Evolutionary conservation across 1,140 invertebrate species (phyloP), one percentile per base, ranked within the genome.

Genomic region (Hypothenemus hampei): DNA sequence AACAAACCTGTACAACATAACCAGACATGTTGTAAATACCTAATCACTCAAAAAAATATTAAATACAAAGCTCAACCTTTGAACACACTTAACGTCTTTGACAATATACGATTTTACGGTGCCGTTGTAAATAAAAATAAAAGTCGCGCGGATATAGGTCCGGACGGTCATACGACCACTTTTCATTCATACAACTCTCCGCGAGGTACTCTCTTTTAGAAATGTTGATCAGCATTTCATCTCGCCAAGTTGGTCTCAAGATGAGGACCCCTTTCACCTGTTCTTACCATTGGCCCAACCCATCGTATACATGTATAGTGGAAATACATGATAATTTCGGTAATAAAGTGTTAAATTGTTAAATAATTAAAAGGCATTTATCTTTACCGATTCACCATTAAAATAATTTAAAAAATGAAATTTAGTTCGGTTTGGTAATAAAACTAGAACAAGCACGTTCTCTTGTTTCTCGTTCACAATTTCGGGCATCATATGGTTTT

Each of bases 191-290:
- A 58, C 31, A 44, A 58, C 55, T 61, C 46, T 51, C 46, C 59
- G 59, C 49, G 49, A 37, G 57, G 59, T 64, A 60, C 59, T 61
- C 62, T 61, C 59, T 61, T 64, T 64, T 61, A 64, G 62, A 64
- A 64, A 64, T 64, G 62, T 57, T 49, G 47, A 64, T 57, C 57
- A 59, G 57, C 55, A 59, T 64, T 64, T 61, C 59, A 59, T 64
- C 59, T 52, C 8, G 49, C 23, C 46, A 45, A 59, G 49, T 55
- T 58, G 52, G 50, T 58, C 44, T 52, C 54, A 54, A 61, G 62
- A 50, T 39, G 48, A 50, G 48, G 24, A 43, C 26, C 58, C 62
- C 62, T 64, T 64, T 64, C 62, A 64, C 62, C 62, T 61, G 39
- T 20, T 43, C 26, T 22, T 36, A 15, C 22, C 8, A 8, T 19